Base-by-base conservation (phyloP, 2,113 vertebrate genomes). In the Melanerpes aurifrons region DNA sequence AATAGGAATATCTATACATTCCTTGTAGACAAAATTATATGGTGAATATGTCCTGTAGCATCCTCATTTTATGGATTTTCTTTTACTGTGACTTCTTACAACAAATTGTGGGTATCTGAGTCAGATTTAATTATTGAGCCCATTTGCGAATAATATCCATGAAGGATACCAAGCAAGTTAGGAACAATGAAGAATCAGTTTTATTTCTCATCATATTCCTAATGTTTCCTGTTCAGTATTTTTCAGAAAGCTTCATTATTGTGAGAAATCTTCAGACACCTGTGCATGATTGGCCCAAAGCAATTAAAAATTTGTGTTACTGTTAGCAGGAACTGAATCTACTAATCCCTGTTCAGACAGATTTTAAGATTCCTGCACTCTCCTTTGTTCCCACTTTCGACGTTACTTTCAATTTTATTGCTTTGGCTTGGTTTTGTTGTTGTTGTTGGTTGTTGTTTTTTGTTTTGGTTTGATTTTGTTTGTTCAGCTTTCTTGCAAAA, bases 321-420 rank as follows among this genome's bases (percentile, higher is more conserved):
- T 75, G 35, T 86, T 81, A 86, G 70, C 56, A 87, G 54, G 15
- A 48, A 35, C 14, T 17, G 43, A 84, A 78, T 32, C 15, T 93
- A 19, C 47, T 86, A 77, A 74, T 71, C 59, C 61, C 15, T 54
- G 20, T 86, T 86, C 1, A 0, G 79, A 66, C n/a, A 59, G 75
- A 76, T 89, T 82, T 89, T 85, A 69, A 87, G 67, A 89, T 92
- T 85, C 74, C 63, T 92, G 28, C 19, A 53, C 15, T 70, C 43
- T 85, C 13, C 32, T 87, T 90, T 85, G 10, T 76, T 87, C 40
- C 21, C 35, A 21, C n/a, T 87, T 93, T 87, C 24, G 63, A 70
- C 35, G 61, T 85, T 75, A 64, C 29, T 24, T 62, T 82, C 7
- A 45, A 10, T 74, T 87, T 93, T 59, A 14, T 37, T 64, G 37